A percentile compares a stretch with the other conserved stretches of the same genome.
Conservation (phyloP, 2,113 vertebrate species). For the Xiphorhynchus elegans region DNA sequence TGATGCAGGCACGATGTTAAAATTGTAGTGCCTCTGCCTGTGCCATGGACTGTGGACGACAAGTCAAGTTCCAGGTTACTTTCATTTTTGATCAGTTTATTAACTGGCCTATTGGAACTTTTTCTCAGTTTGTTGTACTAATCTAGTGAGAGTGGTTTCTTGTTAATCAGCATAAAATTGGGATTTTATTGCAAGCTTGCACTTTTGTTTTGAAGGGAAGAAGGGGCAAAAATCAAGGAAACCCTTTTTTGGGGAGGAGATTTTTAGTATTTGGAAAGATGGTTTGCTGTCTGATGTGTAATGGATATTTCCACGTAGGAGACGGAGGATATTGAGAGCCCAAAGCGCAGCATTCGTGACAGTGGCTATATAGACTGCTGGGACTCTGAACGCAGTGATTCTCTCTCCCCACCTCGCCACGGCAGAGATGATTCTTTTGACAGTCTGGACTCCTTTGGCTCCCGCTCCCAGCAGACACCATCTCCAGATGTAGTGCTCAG, state of each 20-base stretch:
- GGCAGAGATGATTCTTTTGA: conserved; percentile 96
- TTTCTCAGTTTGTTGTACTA: neutral
- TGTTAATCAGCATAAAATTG: neutral
- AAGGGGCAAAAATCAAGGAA: neutral
- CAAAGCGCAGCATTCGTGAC: conserved; percentile 91
- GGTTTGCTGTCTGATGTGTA: neutral
- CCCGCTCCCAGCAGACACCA: conserved; percentile 93
- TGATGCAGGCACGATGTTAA: conserved; percentile 41
- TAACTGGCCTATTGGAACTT: neutral
- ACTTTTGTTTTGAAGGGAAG: neutral
- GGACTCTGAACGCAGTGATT: conserved; percentile 96
- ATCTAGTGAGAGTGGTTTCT: neutral
- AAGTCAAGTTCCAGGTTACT: conserved; percentile 65
- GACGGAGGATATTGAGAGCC: conserved; percentile 90
- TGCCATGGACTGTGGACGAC: conserved; percentile 66
- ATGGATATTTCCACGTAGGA: conserved; percentile 77
- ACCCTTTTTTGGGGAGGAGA: neutral
- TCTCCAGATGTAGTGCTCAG: conserved; percentile 94
- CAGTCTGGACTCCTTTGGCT: conserved; percentile 98
- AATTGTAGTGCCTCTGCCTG: conserved; percentile 1
- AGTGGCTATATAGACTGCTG: conserved; percentile 98
- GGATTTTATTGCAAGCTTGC: neutral
- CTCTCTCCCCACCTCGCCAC: conserved; percentile 91
- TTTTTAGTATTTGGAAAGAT: neutral
- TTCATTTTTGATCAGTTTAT: conserved; percentile 37